phyloP scores from a whole-genome alignment of 2,888 invertebrate genomes.

The Acanthoscelides obtectus region DNA sequence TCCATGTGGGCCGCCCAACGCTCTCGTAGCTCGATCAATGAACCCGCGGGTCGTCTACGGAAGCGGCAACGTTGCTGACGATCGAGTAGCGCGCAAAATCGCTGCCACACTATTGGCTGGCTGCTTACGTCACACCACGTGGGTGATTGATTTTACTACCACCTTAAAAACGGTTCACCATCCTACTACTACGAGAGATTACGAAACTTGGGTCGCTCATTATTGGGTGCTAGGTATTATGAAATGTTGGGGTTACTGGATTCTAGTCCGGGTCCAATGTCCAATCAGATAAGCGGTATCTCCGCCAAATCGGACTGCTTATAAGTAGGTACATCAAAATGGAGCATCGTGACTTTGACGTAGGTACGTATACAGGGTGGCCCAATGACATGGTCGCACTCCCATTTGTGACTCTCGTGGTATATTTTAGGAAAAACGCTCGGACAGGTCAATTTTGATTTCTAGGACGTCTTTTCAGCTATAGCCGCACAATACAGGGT shows the following conservation, averaged over 20 bases:
- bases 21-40: neutral
- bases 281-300: neutral
- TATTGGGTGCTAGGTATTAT: neutral
- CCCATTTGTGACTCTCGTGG: no score
- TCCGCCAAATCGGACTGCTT: no score
- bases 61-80: neutral
- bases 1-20: neutral
- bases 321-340: no score
- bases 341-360: no score
- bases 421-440: no score
- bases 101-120: neutral
- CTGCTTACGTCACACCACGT: constrained; percentile 13
- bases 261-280: neutral
- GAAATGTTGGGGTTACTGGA: neutral
- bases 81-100: neutral
- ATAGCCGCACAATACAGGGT: no score
- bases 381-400: no score
- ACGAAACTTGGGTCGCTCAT: neutral
- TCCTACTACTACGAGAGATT: neutral
- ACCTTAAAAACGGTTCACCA: neutral
- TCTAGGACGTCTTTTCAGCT: no score
- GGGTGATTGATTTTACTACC: constrained; percentile 16
- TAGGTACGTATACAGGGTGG: no score
- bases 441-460: no score
- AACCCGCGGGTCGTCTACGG: neutral